Percentiles rank a stretch among this genome's conserved stretches.
Evolutionary conservation across 2,888 invertebrate species (phyloP).

Genomic region (Latrodectus hesperus): DNA sequence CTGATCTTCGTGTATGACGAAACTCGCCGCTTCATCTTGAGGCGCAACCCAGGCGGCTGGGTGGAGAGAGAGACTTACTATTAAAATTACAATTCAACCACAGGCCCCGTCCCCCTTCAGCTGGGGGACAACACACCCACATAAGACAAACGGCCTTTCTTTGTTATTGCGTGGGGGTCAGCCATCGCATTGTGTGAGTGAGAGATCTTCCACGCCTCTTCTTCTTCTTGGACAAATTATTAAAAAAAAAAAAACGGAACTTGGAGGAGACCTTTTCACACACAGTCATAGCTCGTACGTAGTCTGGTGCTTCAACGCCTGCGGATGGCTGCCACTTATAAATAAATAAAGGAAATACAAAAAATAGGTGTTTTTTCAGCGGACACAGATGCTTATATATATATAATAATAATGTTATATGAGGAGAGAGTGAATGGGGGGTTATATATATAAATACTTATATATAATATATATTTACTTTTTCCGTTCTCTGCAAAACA

Average conservation of each 20-base stretch:
- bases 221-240: not conserved
- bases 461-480: slow-evolving; percentile 63
- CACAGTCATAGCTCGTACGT: slow-evolving; percentile 57
- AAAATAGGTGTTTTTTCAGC: slow-evolving; percentile 59
- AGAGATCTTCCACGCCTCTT: slow-evolving; percentile 23
- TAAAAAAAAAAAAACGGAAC: not conserved
- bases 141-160: slow-evolving; percentile 23
- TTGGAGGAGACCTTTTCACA: slow-evolving; percentile 1
- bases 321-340: slow-evolving; percentile 46
- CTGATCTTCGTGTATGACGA: slow-evolving; percentile 99
- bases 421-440: slow-evolving; percentile 37
- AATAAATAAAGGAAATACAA: not conserved
- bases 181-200: slow-evolving; percentile 59
- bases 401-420: slow-evolving; percentile 40
- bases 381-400: slow-evolving; percentile 55
- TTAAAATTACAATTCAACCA: slow-evolving; percentile 59
- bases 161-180: slow-evolving; percentile 40
- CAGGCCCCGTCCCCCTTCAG: slow-evolving; percentile 8
- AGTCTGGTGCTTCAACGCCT: slow-evolving; percentile 65
- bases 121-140: slow-evolving; percentile 23
- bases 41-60: slow-evolving; percentile 98
- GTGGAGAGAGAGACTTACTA: slow-evolving; percentile 99
- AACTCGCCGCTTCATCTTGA: slow-evolving; percentile 95
- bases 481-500: slow-evolving; percentile 57
- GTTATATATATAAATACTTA: slow-evolving; percentile 54